Percentiles rank a stretch among this genome's conserved stretches.
Evolutionary conservation across 1,140 invertebrate species (phyloP).

Genomic region (Oncopodura yosiiana): DNA sequence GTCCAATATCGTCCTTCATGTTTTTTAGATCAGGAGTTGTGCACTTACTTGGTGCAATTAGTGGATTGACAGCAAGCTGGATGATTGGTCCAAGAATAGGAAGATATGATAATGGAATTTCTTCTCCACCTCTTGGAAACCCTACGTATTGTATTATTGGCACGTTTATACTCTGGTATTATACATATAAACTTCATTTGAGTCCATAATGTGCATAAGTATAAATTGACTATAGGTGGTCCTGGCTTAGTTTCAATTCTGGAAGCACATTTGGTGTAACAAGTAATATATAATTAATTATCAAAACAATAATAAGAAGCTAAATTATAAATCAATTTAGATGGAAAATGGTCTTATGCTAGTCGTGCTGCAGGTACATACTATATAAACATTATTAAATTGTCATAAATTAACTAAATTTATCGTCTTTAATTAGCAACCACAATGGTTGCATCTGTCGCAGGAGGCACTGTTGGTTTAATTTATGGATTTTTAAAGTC

Average conservation of each 20-base stretch:
- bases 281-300: no score
- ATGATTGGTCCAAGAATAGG: constrained; percentile 84
- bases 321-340: no score
- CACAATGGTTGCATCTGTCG: constrained; percentile 79
- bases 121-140: constrained; percentile 67
- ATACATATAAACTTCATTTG: no score
- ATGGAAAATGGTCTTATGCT: constrained; percentile 73
- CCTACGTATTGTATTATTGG: constrained; percentile 86
- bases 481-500: constrained; percentile 52
- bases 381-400: no score
- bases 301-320: no score
- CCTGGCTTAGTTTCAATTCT: constrained; percentile 87
- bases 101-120: constrained; percentile 64
- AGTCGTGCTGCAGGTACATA: constrained; percentile 67
- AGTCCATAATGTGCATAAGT: no score
- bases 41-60: constrained; percentile 49
- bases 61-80: constrained; percentile 70
- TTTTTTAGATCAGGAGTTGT: constrained; percentile 48
- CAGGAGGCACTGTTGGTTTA: constrained; percentile 68
- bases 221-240: no score
- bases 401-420: no score
- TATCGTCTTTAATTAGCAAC: no score
- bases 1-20: no score
- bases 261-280: constrained; percentile 55
- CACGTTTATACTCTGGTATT: constrained; percentile 87